Conservation (phyloP, 1,140 invertebrate genomes). For the Sycophaga agraensis region DNA sequence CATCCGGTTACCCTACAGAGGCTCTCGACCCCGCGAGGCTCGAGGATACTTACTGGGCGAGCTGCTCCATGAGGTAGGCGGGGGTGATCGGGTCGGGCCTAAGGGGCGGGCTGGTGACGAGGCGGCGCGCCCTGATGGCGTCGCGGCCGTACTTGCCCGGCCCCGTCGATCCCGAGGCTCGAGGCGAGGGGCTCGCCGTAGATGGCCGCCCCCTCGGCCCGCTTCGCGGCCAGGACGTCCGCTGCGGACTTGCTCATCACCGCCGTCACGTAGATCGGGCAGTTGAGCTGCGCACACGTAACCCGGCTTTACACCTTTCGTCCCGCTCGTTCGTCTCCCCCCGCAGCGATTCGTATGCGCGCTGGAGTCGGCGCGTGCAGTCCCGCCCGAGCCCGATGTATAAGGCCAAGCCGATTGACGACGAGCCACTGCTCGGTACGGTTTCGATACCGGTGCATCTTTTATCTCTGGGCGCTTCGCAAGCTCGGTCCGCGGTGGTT, state of each 20-base stretch:
- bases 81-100: slow-evolving; percentile 79
- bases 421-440: no score
- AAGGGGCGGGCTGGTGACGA: slow-evolving; percentile 77
- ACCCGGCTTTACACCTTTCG: no score
- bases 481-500: no score
- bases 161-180: slow-evolving; percentile 67
- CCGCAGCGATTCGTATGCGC: no score
- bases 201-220: slow-evolving; percentile 59
- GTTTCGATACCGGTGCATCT: no score
- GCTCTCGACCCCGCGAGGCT: no score
- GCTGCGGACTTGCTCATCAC: slow-evolving; percentile 74
- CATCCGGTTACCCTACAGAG: no score
- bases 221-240: slow-evolving; percentile 63
- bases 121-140: slow-evolving; percentile 43
- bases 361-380: no score
- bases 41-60: slow-evolving; percentile 84
- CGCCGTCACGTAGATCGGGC: slow-evolving; percentile 76
- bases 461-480: no score
- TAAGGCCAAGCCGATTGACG: no score
- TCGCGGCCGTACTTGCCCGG: slow-evolving; percentile 53
- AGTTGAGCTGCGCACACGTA: slow-evolving; percentile 63
- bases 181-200: slow-evolving; percentile 82
- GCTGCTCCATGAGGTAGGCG: slow-evolving; percentile 76
- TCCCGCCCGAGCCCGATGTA: no score
- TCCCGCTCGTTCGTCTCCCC: no score